Evolutionary conservation across 2,888 invertebrate species (phyloP).

Genomic region (Cephus nigrinus): DNA sequence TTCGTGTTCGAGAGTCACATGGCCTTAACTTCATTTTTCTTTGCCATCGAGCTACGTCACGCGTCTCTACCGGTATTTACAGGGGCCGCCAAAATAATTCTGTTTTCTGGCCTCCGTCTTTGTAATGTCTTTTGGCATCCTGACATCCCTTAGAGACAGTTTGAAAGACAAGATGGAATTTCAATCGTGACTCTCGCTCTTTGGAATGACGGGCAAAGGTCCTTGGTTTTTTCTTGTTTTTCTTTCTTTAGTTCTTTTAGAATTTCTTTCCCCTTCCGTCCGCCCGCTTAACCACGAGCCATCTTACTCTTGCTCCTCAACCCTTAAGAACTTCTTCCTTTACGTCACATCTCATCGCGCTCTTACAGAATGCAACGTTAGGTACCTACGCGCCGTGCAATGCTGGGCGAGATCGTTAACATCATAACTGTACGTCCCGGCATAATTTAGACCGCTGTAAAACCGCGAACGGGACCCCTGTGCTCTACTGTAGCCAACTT

Average conservation of each 20-base stretch:
- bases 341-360: constrained; percentile 10
- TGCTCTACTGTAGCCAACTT: constrained; percentile 36
- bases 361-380: constrained; percentile 16
- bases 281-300: background rate
- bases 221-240: background rate
- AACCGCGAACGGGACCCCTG: constrained; percentile 38
- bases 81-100: background rate
- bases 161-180: constrained; percentile 1
- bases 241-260: constrained; percentile 9
- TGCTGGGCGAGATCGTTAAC: constrained; percentile 52
- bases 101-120: background rate
- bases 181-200: background rate
- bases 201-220: background rate
- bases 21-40: constrained; percentile 31
- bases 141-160: background rate
- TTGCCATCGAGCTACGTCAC: background rate
- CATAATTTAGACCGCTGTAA: constrained; percentile 63
- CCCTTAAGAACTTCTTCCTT: constrained; percentile 1
- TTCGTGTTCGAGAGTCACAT: constrained; percentile 40
- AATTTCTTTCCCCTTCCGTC: constrained; percentile 15
- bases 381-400: constrained; percentile 15
- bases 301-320: background rate
- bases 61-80: background rate
- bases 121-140: background rate
- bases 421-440: constrained; percentile 54